Base-by-base conservation (phyloP, 2,888 invertebrate genomes). In the Tipula unca region DNA sequence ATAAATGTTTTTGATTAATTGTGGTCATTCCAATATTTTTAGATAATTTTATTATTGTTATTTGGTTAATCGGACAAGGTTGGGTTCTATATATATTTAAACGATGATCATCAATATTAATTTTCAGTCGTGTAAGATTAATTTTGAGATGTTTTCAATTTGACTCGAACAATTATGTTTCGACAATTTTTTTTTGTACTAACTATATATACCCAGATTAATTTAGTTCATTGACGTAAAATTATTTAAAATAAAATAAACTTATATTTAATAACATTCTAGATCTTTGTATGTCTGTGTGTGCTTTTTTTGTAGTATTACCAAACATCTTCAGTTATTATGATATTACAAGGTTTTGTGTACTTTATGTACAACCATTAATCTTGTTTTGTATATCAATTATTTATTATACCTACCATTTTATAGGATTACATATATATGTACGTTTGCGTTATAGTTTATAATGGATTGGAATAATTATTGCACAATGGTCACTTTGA, bases 141-240 rank as follows among this genome's bases (percentile, higher is more conserved):
- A 69, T 69, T 69, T 69, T 10, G 48, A 48, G 69, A 69, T 69
- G 25, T 69, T 69, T 69, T 48, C n/a, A n/a, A 14, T 48, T 48
- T 48, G 48, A n/a, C 48, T 48, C 48, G 48, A 48, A 6, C n/a
- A n/a, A 48, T 48, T 48, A 69, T 69, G 13, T 69, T 69, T 25
- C 69, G 69, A 69, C 25, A 25, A 25, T 20, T 69, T 69, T 69
- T 17, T n/a, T 48, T 17, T 48, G n/a, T 39, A 48, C 48, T 2
- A n/a, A n/a, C n/a, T n/a, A n/a, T n/a, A n/a, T n/a, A 69, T 69
- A 69, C 20, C 10, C 25, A 25, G 25, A 25, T 25, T 69, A 69
- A 69, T 69, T 69, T 69, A 69, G 69, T 69, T 69, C 69, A 69
- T 69, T 69, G 69, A 69, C 69, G 25, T 69, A 69, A 69, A 54